Percentiles rank a stretch among this genome's conserved stretches.
Evolutionary conservation across 1,140 invertebrate species (phyloP).

Genomic region (Gonatopus flavifemur): DNA sequence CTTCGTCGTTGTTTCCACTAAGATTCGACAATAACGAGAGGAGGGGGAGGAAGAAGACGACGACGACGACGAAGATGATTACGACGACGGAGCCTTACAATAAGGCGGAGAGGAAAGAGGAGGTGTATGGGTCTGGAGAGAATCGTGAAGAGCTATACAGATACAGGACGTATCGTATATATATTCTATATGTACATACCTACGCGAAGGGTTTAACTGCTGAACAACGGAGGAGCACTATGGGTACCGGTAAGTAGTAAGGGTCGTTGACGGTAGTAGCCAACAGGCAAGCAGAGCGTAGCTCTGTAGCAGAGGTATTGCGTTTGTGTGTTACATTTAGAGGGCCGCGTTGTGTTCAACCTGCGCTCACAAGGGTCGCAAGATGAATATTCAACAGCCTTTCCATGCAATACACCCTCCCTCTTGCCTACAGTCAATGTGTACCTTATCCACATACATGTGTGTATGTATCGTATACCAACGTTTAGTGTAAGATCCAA

Average conservation of each 20-base stretch:
- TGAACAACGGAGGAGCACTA: too few relatives aligned
- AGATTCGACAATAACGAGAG: too few relatives aligned
- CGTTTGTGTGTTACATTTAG: slow-evolving; percentile 32
- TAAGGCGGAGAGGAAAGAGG: slow-evolving; percentile 25
- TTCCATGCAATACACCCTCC: slow-evolving; percentile 26
- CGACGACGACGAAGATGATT: slow-evolving; percentile 12
- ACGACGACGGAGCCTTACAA: slow-evolving; percentile 15
- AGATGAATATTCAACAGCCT: slow-evolving; percentile 55
- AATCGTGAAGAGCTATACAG: too few relatives aligned
- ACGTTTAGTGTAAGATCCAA: slow-evolving; percentile 13
- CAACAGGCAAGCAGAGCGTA: too few relatives aligned
- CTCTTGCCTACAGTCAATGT: slow-evolving; percentile 10
- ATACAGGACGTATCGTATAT: too few relatives aligned
- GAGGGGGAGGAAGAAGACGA: neutral
- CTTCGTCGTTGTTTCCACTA: slow-evolving; percentile 11
- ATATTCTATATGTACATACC: too few relatives aligned
- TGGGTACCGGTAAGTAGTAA: too few relatives aligned
- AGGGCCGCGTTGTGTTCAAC: slow-evolving; percentile 37
- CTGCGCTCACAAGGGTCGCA: slow-evolving; percentile 35
- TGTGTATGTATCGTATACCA: slow-evolving; percentile 7
- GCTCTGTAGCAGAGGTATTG: slow-evolving; percentile 22
- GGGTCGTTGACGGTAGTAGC: slow-evolving; percentile 25
- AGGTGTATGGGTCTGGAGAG: too few relatives aligned
- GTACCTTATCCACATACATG: slow-evolving; percentile 13
- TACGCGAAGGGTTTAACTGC: too few relatives aligned